Conservation (phyloP, 1,140 invertebrate species). For the Bicyclus anynana region DNA sequence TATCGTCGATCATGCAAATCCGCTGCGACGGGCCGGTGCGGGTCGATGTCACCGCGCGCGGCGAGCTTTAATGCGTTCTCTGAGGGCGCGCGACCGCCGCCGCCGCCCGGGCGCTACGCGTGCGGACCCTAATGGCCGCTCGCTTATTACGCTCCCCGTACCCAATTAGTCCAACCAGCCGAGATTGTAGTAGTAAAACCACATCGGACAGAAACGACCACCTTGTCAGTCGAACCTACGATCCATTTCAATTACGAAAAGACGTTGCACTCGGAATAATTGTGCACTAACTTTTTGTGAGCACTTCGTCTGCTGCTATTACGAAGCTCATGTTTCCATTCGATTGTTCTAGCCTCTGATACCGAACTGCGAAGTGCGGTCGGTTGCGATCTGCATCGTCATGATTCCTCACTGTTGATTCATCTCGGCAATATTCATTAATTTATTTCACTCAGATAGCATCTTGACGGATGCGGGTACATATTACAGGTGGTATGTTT, state of each 20-base stretch:
- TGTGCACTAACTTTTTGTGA: constrained; percentile 3
- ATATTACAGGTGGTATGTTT: constrained; percentile 66
- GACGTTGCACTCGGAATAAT: constrained; percentile 1
- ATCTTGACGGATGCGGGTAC: constrained; percentile 62
- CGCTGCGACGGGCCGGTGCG: background rate
- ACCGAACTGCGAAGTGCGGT: constrained; percentile 47
- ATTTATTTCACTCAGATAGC: constrained; percentile 60
- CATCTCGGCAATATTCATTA: constrained; percentile 60
- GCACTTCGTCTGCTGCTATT: constrained; percentile 6
- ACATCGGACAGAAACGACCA: constrained; percentile 31
- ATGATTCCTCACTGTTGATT: constrained; percentile 45
- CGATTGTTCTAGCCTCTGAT: constrained; percentile 31
- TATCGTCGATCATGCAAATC: background rate
- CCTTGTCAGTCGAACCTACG: constrained; percentile 7
- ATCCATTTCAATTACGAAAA: constrained; percentile 7
- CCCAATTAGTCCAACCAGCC: constrained; percentile 49
- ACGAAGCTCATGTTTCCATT: constrained; percentile 14
- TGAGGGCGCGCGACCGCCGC: background rate
- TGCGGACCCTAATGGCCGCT: constrained; percentile 40
- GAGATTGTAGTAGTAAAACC: constrained; percentile 37
- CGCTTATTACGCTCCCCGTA: constrained; percentile 43
- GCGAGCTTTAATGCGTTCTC: background rate
- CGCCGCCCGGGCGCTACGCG: constrained; percentile 13
- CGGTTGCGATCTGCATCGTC: constrained; percentile 32
- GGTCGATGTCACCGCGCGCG: constrained; percentile 20